phyloP scores from a whole-genome alignment of 2,113 vertebrate genomes.

The Micronycteris hirsuta region DNA sequence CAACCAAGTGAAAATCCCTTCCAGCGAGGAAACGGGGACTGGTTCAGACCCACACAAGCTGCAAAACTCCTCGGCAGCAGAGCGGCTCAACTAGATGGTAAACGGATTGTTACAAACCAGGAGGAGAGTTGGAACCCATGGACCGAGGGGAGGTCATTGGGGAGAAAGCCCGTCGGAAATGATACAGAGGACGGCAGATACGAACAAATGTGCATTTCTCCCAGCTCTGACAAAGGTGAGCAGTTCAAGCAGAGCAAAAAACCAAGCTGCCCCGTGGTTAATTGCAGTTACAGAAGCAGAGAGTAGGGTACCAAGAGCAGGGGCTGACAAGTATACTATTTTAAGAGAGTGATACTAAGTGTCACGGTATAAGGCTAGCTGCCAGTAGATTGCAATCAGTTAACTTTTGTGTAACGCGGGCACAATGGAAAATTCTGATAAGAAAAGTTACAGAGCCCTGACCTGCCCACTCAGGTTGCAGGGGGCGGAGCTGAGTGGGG shows the following conservation, averaged over 20 bases:
- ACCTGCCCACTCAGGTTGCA: no score
- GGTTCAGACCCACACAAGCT: rapidly evolving
- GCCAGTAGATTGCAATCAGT: background rate
- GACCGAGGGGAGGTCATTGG: no score
- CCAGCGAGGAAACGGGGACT: background rate
- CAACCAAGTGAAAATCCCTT: background rate
- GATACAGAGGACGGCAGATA: rapidly evolving
- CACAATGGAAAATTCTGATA: background rate
- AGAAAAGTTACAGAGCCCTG: background rate
- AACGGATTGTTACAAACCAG: background rate
- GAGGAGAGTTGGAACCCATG: rapidly evolving
- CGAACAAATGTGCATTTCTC: no score
- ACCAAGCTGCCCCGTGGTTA: no score
- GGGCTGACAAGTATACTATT: no score
- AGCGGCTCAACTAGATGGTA: rapidly evolving
- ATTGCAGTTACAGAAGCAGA: rapidly evolving
- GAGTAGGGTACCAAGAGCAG: rapidly evolving
- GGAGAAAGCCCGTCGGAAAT: rapidly evolving
- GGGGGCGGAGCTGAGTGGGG: no score
- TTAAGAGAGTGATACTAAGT: rapidly evolving
- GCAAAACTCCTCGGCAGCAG: background rate
- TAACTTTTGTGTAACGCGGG: background rate
- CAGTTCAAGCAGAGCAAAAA: background rate
- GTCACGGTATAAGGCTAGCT: no score
- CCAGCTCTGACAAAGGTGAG: background rate